Conservation (phyloP, 2,888 invertebrate genomes). For the Cryptus armator region DNA sequence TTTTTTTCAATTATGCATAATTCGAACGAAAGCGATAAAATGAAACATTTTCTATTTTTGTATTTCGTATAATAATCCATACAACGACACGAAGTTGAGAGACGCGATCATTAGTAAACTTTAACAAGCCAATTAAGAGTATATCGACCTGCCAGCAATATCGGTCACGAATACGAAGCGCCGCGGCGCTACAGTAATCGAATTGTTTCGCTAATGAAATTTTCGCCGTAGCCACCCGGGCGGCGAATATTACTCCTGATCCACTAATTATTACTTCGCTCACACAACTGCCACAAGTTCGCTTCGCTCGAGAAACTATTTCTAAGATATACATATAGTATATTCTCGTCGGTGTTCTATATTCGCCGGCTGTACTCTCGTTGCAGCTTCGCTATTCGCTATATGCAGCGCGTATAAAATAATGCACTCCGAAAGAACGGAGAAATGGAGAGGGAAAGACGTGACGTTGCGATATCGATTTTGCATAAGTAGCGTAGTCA, state of each 20-base stretch:
- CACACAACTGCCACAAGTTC: constrained; percentile 34
- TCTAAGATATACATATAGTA: not conserved
- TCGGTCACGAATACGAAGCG: constrained; percentile 47
- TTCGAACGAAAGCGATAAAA: constrained; percentile 3
- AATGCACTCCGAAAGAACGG: not conserved
- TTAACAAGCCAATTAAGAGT: not conserved
- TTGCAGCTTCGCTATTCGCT: not conserved
- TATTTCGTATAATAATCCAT: not conserved
- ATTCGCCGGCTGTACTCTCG: not conserved
- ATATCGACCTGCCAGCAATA: constrained; percentile 47
- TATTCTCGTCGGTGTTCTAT: not conserved
- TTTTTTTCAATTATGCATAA: not conserved
- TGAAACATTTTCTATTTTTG: not conserved
- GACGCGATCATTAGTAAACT: not conserved
- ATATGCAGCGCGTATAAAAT: not conserved
- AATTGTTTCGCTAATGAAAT: constrained; percentile 53
- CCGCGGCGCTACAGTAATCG: constrained; percentile 16
- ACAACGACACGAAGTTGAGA: not conserved
- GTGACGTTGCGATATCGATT: constrained; percentile 39
- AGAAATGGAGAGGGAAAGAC: not conserved
- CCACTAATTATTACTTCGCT: constrained; percentile 54
- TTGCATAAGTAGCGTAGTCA: constrained; percentile 20
- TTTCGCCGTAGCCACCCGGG: constrained; percentile 41
- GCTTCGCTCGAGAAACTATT: constrained; percentile 51
- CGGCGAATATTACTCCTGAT: constrained; percentile 48